phyloP scores from a whole-genome alignment of 2,797 vertebrate species.

The Acipenser oxyrinchus region DNA sequence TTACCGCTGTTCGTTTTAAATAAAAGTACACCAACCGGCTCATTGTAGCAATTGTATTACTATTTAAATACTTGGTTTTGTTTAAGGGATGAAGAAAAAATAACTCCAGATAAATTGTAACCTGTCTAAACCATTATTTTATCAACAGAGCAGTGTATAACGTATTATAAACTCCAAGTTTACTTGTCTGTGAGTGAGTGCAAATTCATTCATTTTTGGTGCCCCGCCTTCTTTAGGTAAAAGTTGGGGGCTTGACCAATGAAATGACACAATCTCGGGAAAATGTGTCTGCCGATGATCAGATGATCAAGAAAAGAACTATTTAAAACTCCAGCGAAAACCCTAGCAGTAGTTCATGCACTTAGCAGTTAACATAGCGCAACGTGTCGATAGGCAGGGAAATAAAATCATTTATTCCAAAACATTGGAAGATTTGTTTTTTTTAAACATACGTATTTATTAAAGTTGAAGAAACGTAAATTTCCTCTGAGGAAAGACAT shows the following conservation, averaged over 20 bases:
- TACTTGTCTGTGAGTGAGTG: conserved; percentile 28
- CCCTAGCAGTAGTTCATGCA: conserved; percentile 34
- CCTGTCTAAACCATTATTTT: neutral
- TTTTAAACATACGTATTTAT: neutral
- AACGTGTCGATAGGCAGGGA: conserved; percentile 11
- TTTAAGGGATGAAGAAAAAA: too few relatives aligned
- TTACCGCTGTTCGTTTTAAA: too few relatives aligned
- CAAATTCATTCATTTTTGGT: conserved; percentile 47
- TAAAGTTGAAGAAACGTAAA: conserved; percentile 15
- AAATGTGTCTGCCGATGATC: conserved; percentile 68
- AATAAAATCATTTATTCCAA: neutral
- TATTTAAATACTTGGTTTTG: too few relatives aligned
- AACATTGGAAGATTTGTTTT: neutral
- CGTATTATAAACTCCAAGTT: conserved; percentile 13
- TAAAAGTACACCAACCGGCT: too few relatives aligned
- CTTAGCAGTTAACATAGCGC: conserved; percentile 16
- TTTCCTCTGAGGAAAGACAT: conserved; percentile 36
- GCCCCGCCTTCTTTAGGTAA: conserved; percentile 60
- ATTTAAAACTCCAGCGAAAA: conserved; percentile 68
- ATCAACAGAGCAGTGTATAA: conserved; percentile 13
- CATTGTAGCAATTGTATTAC: too few relatives aligned
- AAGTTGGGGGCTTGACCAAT: conserved; percentile 68
- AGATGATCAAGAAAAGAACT: conserved; percentile 62
- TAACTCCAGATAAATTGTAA: neutral
- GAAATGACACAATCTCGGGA: conserved; percentile 25